Percentiles rank a stretch among this genome's conserved stretches.
phyloP scores from a whole-genome alignment of 2,888 invertebrate genomes.

The Hofmannophila pseudospretella region DNA sequence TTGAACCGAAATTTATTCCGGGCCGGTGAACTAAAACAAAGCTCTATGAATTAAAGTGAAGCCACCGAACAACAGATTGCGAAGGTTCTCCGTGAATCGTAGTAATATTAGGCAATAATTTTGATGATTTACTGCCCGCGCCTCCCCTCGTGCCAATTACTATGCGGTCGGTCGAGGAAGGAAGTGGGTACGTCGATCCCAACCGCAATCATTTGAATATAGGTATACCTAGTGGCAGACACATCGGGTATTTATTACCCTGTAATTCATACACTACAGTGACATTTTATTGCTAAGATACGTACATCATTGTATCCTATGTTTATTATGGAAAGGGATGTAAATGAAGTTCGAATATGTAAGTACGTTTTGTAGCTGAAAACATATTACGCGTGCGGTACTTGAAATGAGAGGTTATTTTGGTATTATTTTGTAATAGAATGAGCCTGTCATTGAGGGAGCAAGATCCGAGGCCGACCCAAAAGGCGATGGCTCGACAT shows the following conservation, averaged over 20 bases:
- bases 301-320: constrained; percentile 44
- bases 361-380: neutral
- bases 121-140: constrained; percentile 67
- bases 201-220: constrained; percentile 73
- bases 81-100: constrained; percentile 44
- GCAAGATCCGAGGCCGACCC: too few relatives aligned
- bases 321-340: constrained; percentile 43
- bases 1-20: constrained; percentile 46
- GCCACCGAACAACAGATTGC: constrained; percentile 59
- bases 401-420: too few relatives aligned
- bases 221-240: constrained; percentile 54
- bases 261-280: constrained; percentile 61
- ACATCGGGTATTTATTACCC: constrained; percentile 54
- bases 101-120: constrained; percentile 72
- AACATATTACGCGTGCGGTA: too few relatives aligned
- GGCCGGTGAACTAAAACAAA: constrained; percentile 45
- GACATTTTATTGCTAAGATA: constrained; percentile 62
- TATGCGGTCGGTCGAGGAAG: constrained; percentile 69
- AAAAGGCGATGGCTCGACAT: too few relatives aligned
- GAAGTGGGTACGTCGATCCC: constrained; percentile 69
- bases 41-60: constrained; percentile 52
- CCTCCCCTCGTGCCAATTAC: constrained; percentile 67
- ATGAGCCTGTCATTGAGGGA: too few relatives aligned
- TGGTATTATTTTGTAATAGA: too few relatives aligned
- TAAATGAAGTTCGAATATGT: constrained; percentile 41